Evolutionary conservation across 2,113 vertebrate genomes (phyloP).

Genomic region (Hemibagrus wyckioides): DNA sequence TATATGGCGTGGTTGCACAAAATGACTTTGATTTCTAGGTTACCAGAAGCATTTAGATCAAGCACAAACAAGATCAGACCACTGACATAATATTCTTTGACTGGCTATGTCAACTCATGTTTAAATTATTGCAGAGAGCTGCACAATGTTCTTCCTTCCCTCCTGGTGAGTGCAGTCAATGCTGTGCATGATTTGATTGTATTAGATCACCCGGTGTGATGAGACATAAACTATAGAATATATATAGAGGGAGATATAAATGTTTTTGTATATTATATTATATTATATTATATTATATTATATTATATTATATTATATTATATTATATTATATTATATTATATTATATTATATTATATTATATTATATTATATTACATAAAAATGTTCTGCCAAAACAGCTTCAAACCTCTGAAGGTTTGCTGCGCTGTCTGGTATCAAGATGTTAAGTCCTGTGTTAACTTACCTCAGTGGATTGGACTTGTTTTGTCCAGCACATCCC

Average conservation of each 20-base stretch:
- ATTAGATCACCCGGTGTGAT: constrained; percentile 21
- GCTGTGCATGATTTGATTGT: constrained; percentile 10
- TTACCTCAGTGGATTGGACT: too few relatives aligned
- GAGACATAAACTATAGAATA: background rate
- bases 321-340: too few relatives aligned
- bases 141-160: constrained; percentile 11
- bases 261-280: too few relatives aligned
- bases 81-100: constrained; percentile 29
- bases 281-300: too few relatives aligned
- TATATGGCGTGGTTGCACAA: background rate
- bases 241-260: background rate
- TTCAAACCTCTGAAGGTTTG: too few relatives aligned
- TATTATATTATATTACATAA: too few relatives aligned
- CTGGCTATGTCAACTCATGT: constrained; percentile 18
- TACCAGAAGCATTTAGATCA: background rate
- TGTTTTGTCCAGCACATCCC: too few relatives aligned
- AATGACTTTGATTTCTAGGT: constrained; percentile 16
- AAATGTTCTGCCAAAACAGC: too few relatives aligned
- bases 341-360: too few relatives aligned
- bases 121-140: constrained; percentile 15
- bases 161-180: background rate
- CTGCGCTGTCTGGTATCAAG: too few relatives aligned
- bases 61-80: constrained; percentile 21
- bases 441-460: too few relatives aligned
- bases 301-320: too few relatives aligned